Base-by-base conservation (phyloP, 1,140 invertebrate species). In the Penaeus indicus region DNA sequence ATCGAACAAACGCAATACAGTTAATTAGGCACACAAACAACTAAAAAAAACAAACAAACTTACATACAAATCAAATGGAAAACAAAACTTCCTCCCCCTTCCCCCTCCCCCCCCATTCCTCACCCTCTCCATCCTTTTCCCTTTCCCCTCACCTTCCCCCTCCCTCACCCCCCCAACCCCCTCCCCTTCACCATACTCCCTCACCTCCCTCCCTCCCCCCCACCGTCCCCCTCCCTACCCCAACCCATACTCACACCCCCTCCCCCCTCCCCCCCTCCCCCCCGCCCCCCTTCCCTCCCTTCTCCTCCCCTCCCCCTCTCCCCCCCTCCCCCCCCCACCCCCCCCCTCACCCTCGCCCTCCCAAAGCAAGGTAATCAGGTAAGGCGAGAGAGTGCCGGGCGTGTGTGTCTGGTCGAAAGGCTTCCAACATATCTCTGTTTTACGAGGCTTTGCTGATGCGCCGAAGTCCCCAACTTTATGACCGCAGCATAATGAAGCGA, bases 31-130 rank as follows among this genome's bases (percentile, higher is more conserved):
- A 2, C 38, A 38, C 75, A 22, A 22, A 27, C 27, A 27, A 78
- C 47, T 38, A 21, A 11, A 78, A 11, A 38, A 1, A 0, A 78
- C 3, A 19, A 27, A 27, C 75, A 38, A 27, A n/a, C 75, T 3
- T 1, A 78, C 27, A 78, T 16, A 78, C 47, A 78, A 32, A 78
- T 22, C 47, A 42, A 78, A 38, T 11, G 0, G 18, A 18, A 78
- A 25, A 42, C 75, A 78, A 22, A 13, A 13, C n/a, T 25, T 75
- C 11, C 38, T 32, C n/a, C n/a, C n/a, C n/a, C 38, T 32, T 16
- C 69, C 38, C n/a, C n/a, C 69, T 75, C 69, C n/a, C 69, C 38
- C 69, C 69, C n/a, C n/a, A 13, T n/a, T 75, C n/a, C n/a, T n/a
- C 69, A 13, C 38, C 69, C 38, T n/a, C 13, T 75, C 38, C 69